Percentiles rank a stretch among this genome's conserved stretches.
Evolutionary conservation across 2,113 vertebrate species (phyloP).

Genomic region (Acanthisitta chloris): DNA sequence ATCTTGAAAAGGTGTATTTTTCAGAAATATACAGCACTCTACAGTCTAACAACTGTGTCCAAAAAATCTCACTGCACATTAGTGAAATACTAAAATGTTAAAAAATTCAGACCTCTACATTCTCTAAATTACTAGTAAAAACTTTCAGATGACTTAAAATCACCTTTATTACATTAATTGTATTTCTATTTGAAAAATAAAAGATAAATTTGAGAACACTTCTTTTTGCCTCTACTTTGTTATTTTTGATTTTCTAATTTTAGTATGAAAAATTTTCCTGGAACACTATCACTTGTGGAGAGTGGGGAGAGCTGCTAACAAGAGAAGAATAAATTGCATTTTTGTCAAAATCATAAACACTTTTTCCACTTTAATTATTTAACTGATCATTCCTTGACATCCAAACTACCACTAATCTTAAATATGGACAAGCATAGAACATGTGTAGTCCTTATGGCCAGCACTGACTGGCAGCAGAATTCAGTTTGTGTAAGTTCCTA

Average conservation of each 20-base stretch:
- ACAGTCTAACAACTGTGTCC: not conserved
- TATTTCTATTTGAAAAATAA: not conserved
- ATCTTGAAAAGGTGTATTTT: not conserved
- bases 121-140: not conserved
- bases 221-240: not conserved
- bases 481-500: not conserved
- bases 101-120: not conserved
- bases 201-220: not conserved
- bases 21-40: not conserved
- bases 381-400: not conserved
- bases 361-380: not conserved
- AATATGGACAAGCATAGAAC: not conserved
- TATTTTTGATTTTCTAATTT: not conserved
- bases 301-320: not conserved
- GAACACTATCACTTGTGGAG: not conserved
- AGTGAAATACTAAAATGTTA: not conserved
- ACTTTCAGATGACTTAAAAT: not conserved
- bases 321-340: not conserved
- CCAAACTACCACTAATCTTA: not conserved
- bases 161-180: not conserved
- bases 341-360: not conserved
- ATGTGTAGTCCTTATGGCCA: not conserved
- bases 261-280: not conserved
- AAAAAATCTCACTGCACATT: not conserved
- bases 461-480: not conserved